Base-by-base conservation (phyloP, 2,797 vertebrate species). In the Babyrousa celebensis region DNA sequence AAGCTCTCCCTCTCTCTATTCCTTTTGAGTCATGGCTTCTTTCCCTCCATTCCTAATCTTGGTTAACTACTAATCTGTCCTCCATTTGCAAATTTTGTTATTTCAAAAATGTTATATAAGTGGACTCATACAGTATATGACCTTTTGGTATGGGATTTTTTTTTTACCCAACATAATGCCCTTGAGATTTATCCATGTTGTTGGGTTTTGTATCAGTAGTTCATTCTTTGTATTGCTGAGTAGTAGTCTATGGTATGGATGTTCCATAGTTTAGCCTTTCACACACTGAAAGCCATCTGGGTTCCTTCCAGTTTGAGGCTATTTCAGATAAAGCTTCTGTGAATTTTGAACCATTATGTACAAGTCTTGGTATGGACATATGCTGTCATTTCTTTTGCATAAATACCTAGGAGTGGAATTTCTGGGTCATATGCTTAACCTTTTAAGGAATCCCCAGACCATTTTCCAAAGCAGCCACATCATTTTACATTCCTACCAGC, bases 61-160 rank as follows among this genome's bases (percentile, higher is more conserved):
- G 71, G 8, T 85, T 85, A 74, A 95, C 60, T 83, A 54, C 56
- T 74, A 18, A 95, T 85, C 58, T 85, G 56, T 56, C 21, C 25
- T 84, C 17, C 58, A 32, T 84, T 93, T 89, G 60, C 91, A 89
- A 78, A 63, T 91, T 82, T 93, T 95, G 70, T 95, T 58, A 89
- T 67, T 97, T 88, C 18, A 91, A 85, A 85, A 86, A 43, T 74
- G 32, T 74, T 89, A 36, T 8, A 68, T 72, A 91, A 75, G 40
- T 40, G 15, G 29, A 87, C 80, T 94, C 6, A 88, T 23, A 75
- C 12, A 71, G 36, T 70, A 32, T 91, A 40, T 88, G 63, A 72
- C 52, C n/a, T 93, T 93, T 91, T n/a, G 74, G 21, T 15, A 78
- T 84, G 87, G 43, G 48, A 67, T 77, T 65, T 94, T 29, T 92